Evolutionary conservation across 2,797 vertebrate genomes (phyloP), one percentile per base, ranked within the genome.

Genomic region (Pangasius mekongensis): DNA sequence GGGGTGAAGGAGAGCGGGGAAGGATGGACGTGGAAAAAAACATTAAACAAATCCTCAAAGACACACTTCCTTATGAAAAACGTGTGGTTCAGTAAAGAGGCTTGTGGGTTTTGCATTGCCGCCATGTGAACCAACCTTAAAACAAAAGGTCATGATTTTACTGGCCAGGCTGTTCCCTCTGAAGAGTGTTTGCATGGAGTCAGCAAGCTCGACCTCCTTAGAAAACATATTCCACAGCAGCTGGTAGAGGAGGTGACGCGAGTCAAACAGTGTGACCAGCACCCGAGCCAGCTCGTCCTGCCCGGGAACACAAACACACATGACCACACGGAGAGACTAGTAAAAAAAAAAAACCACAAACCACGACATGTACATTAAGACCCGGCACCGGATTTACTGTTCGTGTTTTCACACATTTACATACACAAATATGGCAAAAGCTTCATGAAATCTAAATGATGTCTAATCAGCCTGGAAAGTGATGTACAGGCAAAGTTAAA

Each of bases 111-210:
- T 86, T 86, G 60, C 82, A 78, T 78, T 43, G 14, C 18, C 8
- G 3, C 9, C 43, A 84, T 24, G 24, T n/a, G 43, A 64, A 5
- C 66, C 20, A 33, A 99, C 98, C 98, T 99, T 99, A 91, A 99
- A 99, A 91, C 98, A 99, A 95, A 99, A 99, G 83, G 98, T 99
- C 98, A 99, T 99, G 91, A 99, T 99, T 96, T 99, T 99, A 95
- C 98, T 99, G 92, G 98, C 98, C 91, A 99, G 94, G 91, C 98
- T 99, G 95, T 99, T 99, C 89, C 98, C 98, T 91, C 98, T 95
- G 94, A 99, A 99, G 39, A 99, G 97, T 0, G 98, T 99, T 94
- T 99, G 98, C 98, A 99, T 99, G 88, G 98, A 99, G 93, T 99
- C 98, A 1, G 98, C 98, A 90, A 99, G 94, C 91, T 99, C 98